These are phyloP conservation scores for Thalassarche chlororhynchos DNA, from an alignment of 2,113 vertebrate species.

Conservation along the genomic window DNA sequence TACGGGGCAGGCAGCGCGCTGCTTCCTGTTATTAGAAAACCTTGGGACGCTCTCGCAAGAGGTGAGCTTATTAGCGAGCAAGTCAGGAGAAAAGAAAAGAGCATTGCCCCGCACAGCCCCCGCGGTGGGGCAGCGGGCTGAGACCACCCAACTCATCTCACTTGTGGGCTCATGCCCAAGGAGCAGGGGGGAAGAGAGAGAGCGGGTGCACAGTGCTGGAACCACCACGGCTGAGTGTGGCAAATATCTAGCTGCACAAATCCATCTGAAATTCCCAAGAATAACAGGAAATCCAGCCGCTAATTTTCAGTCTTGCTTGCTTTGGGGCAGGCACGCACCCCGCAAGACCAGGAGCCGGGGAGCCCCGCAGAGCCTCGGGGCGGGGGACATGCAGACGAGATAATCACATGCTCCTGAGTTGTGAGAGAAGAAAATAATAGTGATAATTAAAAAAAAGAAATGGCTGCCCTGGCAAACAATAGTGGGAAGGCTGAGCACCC, in stretches of 20 bases:
- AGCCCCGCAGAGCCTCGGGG: background rate
- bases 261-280: background rate
- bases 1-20: rapidly evolving
- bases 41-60: background rate
- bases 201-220: background rate
- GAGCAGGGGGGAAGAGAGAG: background rate
- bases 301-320: background rate
- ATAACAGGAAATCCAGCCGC: background rate
- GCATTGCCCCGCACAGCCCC: background rate
- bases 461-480: background rate
- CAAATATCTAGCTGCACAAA: background rate
- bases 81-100: background rate
- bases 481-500: background rate
- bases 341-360: rapidly evolving
- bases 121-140: rapidly evolving
- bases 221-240: rapidly evolving
- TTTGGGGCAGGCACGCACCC: background rate
- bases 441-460: background rate
- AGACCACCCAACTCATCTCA: background rate
- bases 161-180: background rate
- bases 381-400: rapidly evolving
- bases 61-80: background rate
- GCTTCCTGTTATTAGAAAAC: slow-evolving; percentile 56
- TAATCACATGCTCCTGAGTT: background rate
- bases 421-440: background rate